Conservation (phyloP, 2,797 vertebrate species). For the Acanthis flammea region DNA sequence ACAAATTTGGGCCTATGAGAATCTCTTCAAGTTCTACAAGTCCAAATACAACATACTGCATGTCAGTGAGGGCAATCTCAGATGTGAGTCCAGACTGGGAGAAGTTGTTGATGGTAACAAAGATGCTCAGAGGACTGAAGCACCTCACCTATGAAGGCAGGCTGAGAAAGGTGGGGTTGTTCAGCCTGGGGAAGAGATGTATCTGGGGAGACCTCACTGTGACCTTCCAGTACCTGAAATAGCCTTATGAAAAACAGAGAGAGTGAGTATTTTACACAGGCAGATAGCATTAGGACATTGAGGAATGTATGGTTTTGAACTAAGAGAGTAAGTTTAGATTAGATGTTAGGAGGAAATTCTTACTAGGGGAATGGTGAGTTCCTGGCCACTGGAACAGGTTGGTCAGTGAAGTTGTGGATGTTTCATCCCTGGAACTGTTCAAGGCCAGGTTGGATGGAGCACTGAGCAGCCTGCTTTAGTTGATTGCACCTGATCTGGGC, state of each 20-base stretch:
- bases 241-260: neutral
- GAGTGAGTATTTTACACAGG: neutral
- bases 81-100: neutral
- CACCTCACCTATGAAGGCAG: neutral
- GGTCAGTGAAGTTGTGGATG: neutral
- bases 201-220: neutral
- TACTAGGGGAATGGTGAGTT: neutral
- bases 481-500: neutral
- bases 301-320: neutral
- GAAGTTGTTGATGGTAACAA: neutral
- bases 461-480: neutral
- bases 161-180: neutral
- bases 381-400: neutral
- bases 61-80: accelerated
- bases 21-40: neutral
- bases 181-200: neutral
- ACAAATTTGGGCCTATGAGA: neutral
- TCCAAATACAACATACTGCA: neutral
- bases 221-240: neutral
- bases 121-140: neutral
- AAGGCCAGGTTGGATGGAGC: neutral
- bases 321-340: neutral
- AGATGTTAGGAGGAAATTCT: neutral
- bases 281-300: neutral
- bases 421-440: neutral